Percentiles rank a stretch among this genome's conserved stretches.
phyloP scores from a whole-genome alignment of 2,797 vertebrate genomes.

The Takifugu ocellatus region DNA sequence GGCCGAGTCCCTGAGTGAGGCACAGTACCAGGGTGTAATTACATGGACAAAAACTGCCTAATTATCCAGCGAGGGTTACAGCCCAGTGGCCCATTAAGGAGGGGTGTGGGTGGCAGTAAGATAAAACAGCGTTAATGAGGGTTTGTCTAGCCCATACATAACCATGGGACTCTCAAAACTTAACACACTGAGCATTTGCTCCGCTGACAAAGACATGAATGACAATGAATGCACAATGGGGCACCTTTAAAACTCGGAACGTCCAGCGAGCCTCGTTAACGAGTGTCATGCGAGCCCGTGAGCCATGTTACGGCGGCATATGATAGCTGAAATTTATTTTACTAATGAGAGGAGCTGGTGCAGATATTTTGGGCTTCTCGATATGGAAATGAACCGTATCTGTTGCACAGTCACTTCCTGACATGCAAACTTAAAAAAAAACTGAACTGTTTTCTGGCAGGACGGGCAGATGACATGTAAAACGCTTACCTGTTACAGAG shows the following conservation, averaged over 20 bases:
- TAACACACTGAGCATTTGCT: slow-evolving; percentile 51
- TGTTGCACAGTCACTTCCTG: neutral
- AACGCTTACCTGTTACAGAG: slow-evolving; percentile 64
- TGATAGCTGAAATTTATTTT: slow-evolving; percentile 10
- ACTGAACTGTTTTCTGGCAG: neutral
- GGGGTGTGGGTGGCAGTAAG: slow-evolving; percentile 50
- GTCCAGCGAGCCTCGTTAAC: slow-evolving; percentile 29
- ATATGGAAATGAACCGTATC: slow-evolving; percentile 2
- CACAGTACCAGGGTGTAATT: slow-evolving; percentile 66
- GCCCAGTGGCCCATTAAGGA: slow-evolving; percentile 54
- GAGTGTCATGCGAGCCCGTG: neutral
- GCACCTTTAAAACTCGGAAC: slow-evolving; percentile 35
- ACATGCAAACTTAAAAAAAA: neutral
- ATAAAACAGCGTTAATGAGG: slow-evolving; percentile 74
- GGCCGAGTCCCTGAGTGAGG: slow-evolving; percentile 50
- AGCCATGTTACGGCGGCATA: neutral
- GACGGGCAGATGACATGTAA: slow-evolving; percentile 44
- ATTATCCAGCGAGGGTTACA: slow-evolving; percentile 71
- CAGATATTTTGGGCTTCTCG: slow-evolving; percentile 1
- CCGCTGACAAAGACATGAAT: slow-evolving; percentile 63
- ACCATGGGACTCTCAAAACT: slow-evolving; percentile 75
- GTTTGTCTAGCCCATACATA: slow-evolving; percentile 65
- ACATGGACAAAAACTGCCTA: slow-evolving; percentile 77
- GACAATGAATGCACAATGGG: slow-evolving; percentile 72
- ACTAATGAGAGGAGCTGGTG: slow-evolving; percentile 10